A percentile compares a stretch with the other conserved stretches of the same genome.
These are phyloP conservation scores for Hirtodrosophila trivittata DNA, from an alignment of 2,888 invertebrate genomes.

Conservation along the genomic window DNA sequence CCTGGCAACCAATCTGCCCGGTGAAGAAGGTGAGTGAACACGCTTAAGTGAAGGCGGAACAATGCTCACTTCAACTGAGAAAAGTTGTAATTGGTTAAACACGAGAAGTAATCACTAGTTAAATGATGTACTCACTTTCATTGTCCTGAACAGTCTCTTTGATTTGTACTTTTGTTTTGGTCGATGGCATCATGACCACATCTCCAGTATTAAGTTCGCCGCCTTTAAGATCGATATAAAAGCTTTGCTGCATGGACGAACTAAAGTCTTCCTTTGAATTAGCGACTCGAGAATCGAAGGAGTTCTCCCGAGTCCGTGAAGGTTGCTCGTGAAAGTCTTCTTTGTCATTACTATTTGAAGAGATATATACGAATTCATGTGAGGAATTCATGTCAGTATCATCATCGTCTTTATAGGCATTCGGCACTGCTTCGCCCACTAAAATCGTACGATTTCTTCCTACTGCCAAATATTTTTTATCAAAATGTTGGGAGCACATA, in stretches of 20 bases:
- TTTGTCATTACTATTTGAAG: not conserved
- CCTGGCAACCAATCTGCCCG: not conserved
- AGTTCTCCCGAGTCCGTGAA: no score
- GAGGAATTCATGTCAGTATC: not conserved
- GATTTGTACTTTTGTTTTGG: slow-evolving; percentile 22
- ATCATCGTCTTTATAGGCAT: slow-evolving; percentile 39
- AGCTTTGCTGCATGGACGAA: slow-evolving; percentile 34
- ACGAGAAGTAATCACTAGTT: no score
- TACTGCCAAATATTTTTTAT: slow-evolving; percentile 64
- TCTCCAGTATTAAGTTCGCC: slow-evolving; percentile 36
- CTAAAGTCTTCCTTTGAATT: no score
- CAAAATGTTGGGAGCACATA: slow-evolving; percentile 81
- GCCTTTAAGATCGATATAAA: slow-evolving; percentile 48
- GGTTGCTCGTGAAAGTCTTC: not conserved
- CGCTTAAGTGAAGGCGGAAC: slow-evolving; percentile 28
- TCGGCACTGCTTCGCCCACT: slow-evolving; percentile 74
- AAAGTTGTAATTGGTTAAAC: not conserved
- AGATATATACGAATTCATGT: not conserved
- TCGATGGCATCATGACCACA: slow-evolving; percentile 61
- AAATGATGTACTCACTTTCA: not conserved
- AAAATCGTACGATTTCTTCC: slow-evolving; percentile 70
- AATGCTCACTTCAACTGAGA: slow-evolving; percentile 32
- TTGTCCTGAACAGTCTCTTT: not conserved
- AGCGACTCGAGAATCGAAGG: no score
- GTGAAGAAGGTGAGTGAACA: not conserved